These are phyloP conservation scores for Xiphias gladius DNA, from an alignment of 2,113 vertebrate genomes.

Conservation along the genomic window DNA sequence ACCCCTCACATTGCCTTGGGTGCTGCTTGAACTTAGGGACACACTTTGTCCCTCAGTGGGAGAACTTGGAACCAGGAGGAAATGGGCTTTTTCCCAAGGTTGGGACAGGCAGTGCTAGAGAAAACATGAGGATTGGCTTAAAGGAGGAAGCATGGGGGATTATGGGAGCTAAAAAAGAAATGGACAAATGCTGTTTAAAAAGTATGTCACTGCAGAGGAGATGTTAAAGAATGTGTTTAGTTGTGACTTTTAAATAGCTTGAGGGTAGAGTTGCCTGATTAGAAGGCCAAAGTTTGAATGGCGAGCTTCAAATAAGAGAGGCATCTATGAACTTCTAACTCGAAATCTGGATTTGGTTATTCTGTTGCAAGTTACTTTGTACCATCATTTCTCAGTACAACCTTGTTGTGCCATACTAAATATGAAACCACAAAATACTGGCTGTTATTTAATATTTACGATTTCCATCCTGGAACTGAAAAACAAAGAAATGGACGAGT, in stretches of 20 bases:
- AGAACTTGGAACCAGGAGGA: constrained; percentile 80
- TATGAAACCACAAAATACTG: constrained; percentile 51
- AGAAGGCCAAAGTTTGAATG: constrained; percentile 61
- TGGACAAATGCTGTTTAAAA: constrained; percentile 43
- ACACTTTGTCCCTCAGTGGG: constrained; percentile 81
- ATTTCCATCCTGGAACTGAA: constrained; percentile 70
- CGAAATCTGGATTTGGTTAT: constrained; percentile 67
- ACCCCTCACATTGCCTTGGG: constrained; percentile 76
- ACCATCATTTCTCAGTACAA: constrained; percentile 46
- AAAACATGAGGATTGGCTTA: constrained; percentile 81
- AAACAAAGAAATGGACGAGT: constrained; percentile 66
- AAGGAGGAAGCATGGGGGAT: constrained; percentile 77
- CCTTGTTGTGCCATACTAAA: constrained; percentile 51
- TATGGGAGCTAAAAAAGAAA: constrained; percentile 55
- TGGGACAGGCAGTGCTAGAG: constrained; percentile 62
- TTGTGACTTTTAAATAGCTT: constrained; percentile 49
- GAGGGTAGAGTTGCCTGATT: constrained; percentile 30
- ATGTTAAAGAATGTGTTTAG: constrained; percentile 33
- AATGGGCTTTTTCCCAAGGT: constrained; percentile 75
- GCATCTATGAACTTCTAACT: constrained; percentile 60
- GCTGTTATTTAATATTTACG: constrained; percentile 79
- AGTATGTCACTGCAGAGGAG: constrained; percentile 53
- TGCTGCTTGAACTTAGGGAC: constrained; percentile 82
- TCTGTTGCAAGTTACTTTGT: constrained; percentile 30
- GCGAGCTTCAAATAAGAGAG: constrained; percentile 48